Conservation (phyloP, 2,888 invertebrate genomes). For the Trilocha varians region DNA sequence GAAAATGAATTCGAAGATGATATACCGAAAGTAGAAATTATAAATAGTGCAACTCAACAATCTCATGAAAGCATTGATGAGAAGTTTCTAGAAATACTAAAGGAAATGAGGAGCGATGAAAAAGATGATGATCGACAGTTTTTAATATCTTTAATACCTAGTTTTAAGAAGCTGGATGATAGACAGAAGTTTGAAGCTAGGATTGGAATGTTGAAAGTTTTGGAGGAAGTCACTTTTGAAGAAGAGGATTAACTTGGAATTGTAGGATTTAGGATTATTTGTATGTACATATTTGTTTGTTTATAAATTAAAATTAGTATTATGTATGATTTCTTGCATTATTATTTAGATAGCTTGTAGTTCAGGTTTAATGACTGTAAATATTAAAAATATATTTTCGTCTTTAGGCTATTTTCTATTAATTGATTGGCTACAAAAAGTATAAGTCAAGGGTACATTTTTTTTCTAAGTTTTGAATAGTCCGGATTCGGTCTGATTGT, state of each 20-base stretch:
- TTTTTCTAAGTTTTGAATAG: too few relatives aligned
- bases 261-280: too few relatives aligned
- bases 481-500: too few relatives aligned
- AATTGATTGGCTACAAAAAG: too few relatives aligned
- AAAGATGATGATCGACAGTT: slow-evolving; percentile 45
- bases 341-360: too few relatives aligned
- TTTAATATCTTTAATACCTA: slow-evolving; percentile 38
- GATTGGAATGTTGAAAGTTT: slow-evolving; percentile 38
- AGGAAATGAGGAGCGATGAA: slow-evolving; percentile 29
- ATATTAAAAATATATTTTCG: too few relatives aligned
- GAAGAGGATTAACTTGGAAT: slow-evolving; percentile 6
- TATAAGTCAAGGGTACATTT: too few relatives aligned
- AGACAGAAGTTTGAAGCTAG: slow-evolving; percentile 42
- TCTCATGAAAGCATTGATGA: slow-evolving; percentile 21
- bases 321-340: too few relatives aligned
- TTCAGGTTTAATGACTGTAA: too few relatives aligned
- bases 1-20: slow-evolving; percentile 18
- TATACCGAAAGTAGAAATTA: slow-evolving; percentile 7
- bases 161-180: slow-evolving; percentile 34
- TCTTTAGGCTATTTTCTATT: too few relatives aligned
- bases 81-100: slow-evolving; percentile 29
- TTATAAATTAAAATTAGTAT: too few relatives aligned
- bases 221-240: slow-evolving; percentile 31
- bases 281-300: too few relatives aligned
- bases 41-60: not conserved